Evolutionary conservation across 1,140 invertebrate genomes (phyloP), one percentile per base, ranked within the genome.

Genomic region (roundworm (Caenorhabditis elegans)): DNA sequence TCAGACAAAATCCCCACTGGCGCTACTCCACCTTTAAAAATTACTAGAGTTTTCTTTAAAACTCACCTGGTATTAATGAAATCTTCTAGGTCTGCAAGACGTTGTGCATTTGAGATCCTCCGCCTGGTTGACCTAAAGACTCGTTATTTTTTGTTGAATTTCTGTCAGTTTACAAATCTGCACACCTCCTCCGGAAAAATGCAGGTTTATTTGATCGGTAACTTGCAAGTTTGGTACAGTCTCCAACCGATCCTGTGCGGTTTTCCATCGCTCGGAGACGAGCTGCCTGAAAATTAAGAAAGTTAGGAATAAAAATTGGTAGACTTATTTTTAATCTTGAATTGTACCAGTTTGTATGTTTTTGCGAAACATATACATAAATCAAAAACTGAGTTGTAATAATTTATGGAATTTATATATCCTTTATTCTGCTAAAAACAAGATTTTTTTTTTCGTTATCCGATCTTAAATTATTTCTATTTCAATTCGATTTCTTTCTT

Each of bases 31-130:
- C n/a, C n/a, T n/a, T n/a, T n/a, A n/a, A n/a, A n/a, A n/a, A n/a
- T n/a, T n/a, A n/a, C n/a, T n/a, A n/a, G n/a, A n/a, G n/a, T n/a
- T n/a, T n/a, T 15, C 15, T 46, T 46, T 2, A 47, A 43, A 43
- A 76, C 80, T 60, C n/a, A 79, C 82, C 82, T 78, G 26, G 48
- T 76, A 51, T 83, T 83, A 26, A 83, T 83, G 26, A 83, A 83
- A 31, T 83, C 77, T 49, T 79, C 78, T n/a, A 83, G 77, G 28
- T 83, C 82, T 10, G 82, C 82, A 4, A 83, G 43, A 22, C 82
- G 48, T 49, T 83, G 82, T 19, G 82, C 82, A 36, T 83, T 83
- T 13, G 82, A 83, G 36, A 83, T 83, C 0, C 82, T 26, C 31
- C 82, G 10, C 39, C 82, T 48, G 5, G 82, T 83, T n/a, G 82